phyloP scores from a whole-genome alignment of 2,113 vertebrate genomes.

The Oryzias melastigma region DNA sequence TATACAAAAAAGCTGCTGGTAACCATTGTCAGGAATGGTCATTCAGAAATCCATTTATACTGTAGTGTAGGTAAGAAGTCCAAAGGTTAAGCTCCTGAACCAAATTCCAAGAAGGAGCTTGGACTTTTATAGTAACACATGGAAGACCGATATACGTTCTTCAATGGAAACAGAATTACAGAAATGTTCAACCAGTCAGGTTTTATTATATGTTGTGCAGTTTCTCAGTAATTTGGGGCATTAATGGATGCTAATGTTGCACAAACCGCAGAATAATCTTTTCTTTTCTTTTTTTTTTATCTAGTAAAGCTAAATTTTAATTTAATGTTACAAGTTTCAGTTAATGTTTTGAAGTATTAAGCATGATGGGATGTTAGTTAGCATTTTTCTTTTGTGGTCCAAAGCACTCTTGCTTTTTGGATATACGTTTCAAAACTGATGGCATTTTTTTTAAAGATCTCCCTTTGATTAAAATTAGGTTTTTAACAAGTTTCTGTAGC shows the following conservation, averaged over 20 bases:
- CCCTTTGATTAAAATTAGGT: too few species aligned
- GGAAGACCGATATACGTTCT: constrained; percentile 26
- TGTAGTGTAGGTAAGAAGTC: constrained; percentile 32
- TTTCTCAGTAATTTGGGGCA: too few species aligned
- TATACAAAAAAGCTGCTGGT: not conserved
- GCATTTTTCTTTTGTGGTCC: too few species aligned
- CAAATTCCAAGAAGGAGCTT: constrained; percentile 53
- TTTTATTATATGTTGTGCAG: not conserved
- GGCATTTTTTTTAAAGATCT: too few species aligned
- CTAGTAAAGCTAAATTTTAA: too few species aligned
- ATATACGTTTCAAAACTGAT: too few species aligned
- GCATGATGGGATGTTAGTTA: too few species aligned
- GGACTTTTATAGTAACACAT: constrained; percentile 40
- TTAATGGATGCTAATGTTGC: constrained; percentile 3
- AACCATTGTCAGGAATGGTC: constrained; percentile 32
- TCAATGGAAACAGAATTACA: constrained; percentile 1
- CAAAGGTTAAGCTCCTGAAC: constrained; percentile 49
- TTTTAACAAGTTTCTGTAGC: too few species aligned
- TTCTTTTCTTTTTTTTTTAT: too few species aligned
- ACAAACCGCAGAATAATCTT: not conserved
- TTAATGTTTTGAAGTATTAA: too few species aligned
- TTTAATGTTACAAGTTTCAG: too few species aligned
- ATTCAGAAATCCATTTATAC: constrained; percentile 25
- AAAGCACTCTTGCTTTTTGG: too few species aligned
- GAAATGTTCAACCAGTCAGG: not conserved